These are phyloP conservation scores for Alfaro cultratus DNA, from an alignment of 2,797 vertebrate genomes.

Conservation along the genomic window DNA sequence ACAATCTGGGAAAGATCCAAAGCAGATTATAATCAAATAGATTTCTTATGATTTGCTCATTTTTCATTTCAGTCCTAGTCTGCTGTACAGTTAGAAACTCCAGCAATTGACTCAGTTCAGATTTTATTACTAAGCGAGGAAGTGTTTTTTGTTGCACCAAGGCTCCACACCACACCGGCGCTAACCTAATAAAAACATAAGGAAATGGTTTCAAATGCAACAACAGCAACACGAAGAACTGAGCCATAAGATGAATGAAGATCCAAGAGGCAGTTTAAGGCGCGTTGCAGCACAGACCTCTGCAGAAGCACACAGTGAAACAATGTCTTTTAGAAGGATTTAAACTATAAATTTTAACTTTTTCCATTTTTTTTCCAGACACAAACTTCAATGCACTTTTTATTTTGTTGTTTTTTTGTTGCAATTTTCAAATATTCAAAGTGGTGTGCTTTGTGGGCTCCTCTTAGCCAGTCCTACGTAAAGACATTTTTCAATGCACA, in stretches of 20 bases:
- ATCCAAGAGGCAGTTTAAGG: background rate
- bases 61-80: conserved; percentile 34
- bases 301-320: background rate
- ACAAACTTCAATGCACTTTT: background rate
- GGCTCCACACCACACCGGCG: background rate
- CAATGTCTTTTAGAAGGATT: background rate
- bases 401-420: background rate
- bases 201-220: background rate
- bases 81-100: conserved; percentile 18
- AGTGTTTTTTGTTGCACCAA: background rate
- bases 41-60: background rate
- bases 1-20: background rate
- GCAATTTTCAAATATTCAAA: background rate
- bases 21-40: background rate
- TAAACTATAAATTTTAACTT: too few relatives aligned
- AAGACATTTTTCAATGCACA: background rate
- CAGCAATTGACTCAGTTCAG: conserved; percentile 1
- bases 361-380: background rate
- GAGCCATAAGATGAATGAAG: background rate
- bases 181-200: background rate
- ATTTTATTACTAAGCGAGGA: background rate
- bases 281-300: background rate
- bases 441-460: background rate
- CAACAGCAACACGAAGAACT: background rate
- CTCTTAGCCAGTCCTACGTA: background rate